Evolutionary conservation across 2,888 invertebrate genomes (phyloP), one percentile per base, ranked within the genome.

Genomic region (Brachyopa scutellaris): DNA sequence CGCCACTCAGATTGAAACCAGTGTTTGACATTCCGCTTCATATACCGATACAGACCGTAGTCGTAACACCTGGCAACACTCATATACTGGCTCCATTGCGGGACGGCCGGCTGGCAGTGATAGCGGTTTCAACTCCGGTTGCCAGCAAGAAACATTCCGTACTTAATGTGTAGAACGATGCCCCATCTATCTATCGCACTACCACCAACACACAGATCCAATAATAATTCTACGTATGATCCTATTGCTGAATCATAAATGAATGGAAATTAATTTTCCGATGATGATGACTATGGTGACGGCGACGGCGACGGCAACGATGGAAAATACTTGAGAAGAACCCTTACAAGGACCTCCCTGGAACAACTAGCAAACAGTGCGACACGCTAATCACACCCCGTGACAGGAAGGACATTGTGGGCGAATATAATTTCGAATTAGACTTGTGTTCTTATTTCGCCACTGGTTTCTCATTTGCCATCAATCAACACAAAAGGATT

Each of bases 11-110:
- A 59, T 86, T 92, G 66, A 91, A 91, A 84, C 91, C 92, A 55
- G 90, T 92, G 26, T 91, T 91, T 84, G 92, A 91, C 86, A 91
- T 92, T 86, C 91, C 92, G 7, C 86, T 92, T 57, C 92, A 92
- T 85, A 90, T 92, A 85, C 92, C 92, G 67, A 90, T 92, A 66
- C 91, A 92, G 86, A 91, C 91, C 11, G 90, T 92, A 21, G 90
- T 92, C 49, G 90, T 92, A 7, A 91, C 92, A 11, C 89, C 91
- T 11, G 91, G 92, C 36, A 92, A 91, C 85, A 93, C 92, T 31
- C 93, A 93, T 85, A 90, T 93, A 59, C 87, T 93, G 78, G 92
- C 92, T 0, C 92, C 93, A 0, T 88, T 93, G 11, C 89, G 91
- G 1, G 93, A 93, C 86, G 93, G 93, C 2, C 91, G 91, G 45